Conservation (phyloP, 2,113 vertebrate genomes). For the Rhinopomastus cyanomelas region DNA sequence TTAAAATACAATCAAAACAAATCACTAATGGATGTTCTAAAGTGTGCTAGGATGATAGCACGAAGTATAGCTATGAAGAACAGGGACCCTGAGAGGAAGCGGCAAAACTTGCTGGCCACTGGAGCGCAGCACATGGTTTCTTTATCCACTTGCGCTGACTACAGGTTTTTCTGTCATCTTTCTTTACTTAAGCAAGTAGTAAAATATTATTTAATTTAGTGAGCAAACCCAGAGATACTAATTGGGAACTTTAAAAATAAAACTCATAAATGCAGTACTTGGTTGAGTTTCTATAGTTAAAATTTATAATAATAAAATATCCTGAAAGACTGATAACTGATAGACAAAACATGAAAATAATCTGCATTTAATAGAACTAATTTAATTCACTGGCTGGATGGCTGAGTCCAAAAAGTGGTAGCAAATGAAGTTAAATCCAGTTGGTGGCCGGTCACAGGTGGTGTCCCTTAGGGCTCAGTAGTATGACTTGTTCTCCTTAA, state of each 20-base stretch:
- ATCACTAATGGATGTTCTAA: not conserved
- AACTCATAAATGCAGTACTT: not conserved
- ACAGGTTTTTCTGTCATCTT: not conserved
- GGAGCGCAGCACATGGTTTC: not conserved
- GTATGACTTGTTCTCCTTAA: no score
- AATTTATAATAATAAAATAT: not conserved
- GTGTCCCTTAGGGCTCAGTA: no score
- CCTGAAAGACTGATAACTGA: not conserved
- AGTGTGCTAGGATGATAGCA: not conserved
- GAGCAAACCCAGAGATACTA: not conserved
- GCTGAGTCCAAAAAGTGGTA: no score
- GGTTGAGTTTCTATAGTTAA: not conserved
- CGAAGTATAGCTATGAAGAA: not conserved
- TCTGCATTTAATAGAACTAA: not conserved
- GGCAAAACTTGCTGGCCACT: not conserved
- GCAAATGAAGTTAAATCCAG: no score
- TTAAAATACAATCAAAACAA: not conserved
- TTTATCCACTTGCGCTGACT: not conserved
- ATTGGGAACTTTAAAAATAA: slow-evolving; percentile 1
- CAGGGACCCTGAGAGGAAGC: not conserved
- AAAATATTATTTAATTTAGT: not conserved
- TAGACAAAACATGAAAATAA: not conserved
- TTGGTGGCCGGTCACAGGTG: no score
- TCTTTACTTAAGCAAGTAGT: not conserved
- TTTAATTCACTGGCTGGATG: not conserved